These are phyloP conservation scores for Microcebus jonahi DNA, from an alignment of 2,113 vertebrate species.

Conservation along the genomic window DNA sequence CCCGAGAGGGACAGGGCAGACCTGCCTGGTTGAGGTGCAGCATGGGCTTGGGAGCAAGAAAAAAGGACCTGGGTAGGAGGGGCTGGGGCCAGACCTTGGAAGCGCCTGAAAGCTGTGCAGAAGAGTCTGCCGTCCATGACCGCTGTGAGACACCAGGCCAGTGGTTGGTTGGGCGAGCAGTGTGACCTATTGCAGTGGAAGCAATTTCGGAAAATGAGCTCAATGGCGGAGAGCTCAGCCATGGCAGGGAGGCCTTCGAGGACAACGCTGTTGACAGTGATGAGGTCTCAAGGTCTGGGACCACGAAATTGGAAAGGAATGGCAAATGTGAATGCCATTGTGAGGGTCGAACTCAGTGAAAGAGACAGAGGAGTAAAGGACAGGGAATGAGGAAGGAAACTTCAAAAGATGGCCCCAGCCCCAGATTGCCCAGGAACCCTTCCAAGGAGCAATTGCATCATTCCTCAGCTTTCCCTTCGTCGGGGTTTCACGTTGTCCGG, in stretches of 20 bases:
- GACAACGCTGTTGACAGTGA: neutral
- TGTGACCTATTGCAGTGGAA: neutral
- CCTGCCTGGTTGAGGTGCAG: neutral
- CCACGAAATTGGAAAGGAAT: neutral
- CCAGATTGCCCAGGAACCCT: neutral
- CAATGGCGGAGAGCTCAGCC: neutral
- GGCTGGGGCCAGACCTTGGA: neutral
- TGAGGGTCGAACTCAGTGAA: neutral
- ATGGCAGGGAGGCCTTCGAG: neutral
- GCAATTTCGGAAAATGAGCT: neutral
- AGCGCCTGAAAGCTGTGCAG: neutral
- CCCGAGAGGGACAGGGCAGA: neutral
- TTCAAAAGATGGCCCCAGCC: neutral
- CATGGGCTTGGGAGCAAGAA: neutral
- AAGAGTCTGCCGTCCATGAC: neutral
- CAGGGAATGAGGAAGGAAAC: neutral
- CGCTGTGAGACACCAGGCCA: neutral
- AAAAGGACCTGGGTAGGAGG: rapidly evolving
- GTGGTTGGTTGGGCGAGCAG: neutral
- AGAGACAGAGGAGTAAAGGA: neutral
- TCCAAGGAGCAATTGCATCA: neutral
- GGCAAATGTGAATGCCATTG: neutral
- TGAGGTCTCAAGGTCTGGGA: neutral
- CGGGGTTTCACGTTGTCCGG: rapidly evolving
- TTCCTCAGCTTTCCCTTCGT: neutral